Conservation (phyloP, 2,888 invertebrate species). For the Andrena haemorrhoa region DNA sequence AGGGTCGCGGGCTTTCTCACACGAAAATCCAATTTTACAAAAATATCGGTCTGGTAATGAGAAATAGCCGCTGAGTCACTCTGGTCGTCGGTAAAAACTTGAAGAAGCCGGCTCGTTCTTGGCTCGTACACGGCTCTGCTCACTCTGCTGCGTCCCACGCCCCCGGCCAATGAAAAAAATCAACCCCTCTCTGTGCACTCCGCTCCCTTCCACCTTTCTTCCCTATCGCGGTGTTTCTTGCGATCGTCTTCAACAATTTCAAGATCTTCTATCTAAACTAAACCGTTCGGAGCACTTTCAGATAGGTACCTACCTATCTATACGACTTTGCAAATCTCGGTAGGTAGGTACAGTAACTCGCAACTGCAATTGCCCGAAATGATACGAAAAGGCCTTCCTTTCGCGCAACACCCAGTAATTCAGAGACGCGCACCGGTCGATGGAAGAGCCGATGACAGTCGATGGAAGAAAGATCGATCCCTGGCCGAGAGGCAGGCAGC, state of each 20-base stretch:
- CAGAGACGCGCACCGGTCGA: not conserved
- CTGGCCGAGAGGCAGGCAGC: conserved; percentile 46
- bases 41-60: conserved; percentile 83
- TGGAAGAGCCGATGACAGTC: conserved; percentile 16
- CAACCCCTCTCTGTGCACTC: conserved; percentile 67
- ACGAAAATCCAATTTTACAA: conserved; percentile 84
- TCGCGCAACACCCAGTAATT: not conserved
- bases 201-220: conserved; percentile 21
- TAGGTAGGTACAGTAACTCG: too few relatives aligned
- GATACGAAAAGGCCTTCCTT: too few relatives aligned
- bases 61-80: conserved; percentile 83
- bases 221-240: conserved; percentile 13
- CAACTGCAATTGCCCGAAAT: too few relatives aligned
- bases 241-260: not conserved
- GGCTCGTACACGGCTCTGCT: conserved; percentile 55
- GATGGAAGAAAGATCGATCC: conserved; percentile 57
- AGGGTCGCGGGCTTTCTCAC: conserved; percentile 73
- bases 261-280: not conserved
- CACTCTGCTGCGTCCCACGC: conserved; percentile 74
- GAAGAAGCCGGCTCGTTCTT: conserved; percentile 69
- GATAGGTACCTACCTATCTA: too few relatives aligned
- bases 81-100: conserved; percentile 76
- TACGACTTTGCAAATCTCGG: too few relatives aligned
- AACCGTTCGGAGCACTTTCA: not conserved
- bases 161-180: conserved; percentile 79